phyloP scores from a whole-genome alignment of 2,113 vertebrate species.

The Vireo altiloquus region DNA sequence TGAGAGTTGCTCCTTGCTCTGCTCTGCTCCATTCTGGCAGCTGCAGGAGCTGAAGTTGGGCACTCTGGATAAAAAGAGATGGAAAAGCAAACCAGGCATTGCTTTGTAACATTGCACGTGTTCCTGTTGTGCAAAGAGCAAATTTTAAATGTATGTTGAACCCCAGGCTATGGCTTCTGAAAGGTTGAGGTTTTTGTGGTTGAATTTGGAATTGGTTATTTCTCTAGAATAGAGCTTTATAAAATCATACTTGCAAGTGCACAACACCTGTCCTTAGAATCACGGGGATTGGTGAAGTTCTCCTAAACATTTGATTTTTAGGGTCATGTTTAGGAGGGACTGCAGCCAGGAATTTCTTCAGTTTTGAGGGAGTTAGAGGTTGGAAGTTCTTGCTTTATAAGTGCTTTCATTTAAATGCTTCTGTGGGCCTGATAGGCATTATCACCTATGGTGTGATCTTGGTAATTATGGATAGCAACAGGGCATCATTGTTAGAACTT shows the following conservation, averaged over 20 bases:
- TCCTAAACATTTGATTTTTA: background rate
- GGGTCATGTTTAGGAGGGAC: background rate
- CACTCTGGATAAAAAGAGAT: background rate
- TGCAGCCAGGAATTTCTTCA: background rate
- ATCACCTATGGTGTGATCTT: background rate
- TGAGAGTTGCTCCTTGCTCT: background rate
- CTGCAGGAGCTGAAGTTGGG: background rate
- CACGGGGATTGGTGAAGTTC: background rate
- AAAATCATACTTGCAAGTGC: background rate
- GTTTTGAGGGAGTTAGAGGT: background rate
- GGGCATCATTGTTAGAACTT: constrained; percentile 14
- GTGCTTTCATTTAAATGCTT: background rate
- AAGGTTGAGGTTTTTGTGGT: background rate
- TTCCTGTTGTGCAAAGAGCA: background rate
- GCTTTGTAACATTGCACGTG: accelerated
- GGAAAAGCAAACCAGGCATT: background rate
- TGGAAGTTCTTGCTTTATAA: background rate
- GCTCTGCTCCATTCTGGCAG: accelerated
- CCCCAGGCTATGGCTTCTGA: background rate
- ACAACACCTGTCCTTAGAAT: background rate
- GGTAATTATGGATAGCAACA: constrained; percentile 6
- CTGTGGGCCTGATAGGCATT: background rate
- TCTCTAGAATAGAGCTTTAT: background rate
- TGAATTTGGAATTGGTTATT: background rate
- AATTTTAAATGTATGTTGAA: background rate